Evolutionary conservation across 2,797 vertebrate species (phyloP), one percentile per base, ranked within the genome.

Genomic region (Neolamprologus multifasciatus): DNA sequence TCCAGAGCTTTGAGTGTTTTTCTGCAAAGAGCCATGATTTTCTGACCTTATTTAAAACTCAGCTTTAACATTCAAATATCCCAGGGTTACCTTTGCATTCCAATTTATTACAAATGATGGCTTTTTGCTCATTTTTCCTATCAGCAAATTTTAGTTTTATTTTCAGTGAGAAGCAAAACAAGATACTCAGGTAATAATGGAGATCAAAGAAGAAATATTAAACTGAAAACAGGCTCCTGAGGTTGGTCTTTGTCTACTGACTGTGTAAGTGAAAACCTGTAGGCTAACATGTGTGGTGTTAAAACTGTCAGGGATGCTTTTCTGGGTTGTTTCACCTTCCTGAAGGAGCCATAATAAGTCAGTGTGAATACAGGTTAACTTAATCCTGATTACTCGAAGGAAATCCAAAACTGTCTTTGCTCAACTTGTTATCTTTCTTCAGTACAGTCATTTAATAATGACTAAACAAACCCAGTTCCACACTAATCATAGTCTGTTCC

Each of bases 191-290:
- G 1, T n/a, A 48, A 11, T 50, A n/a, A 33, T n/a, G 10, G 45
- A 14, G 2, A 13, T 48, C 26, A 76, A 76, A 76, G 3, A 2
- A 13, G 5, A 33, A 76, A 76, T n/a, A 31, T 76, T 13, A 19
- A 50, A 76, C 71, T 74, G 43, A 50, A 76, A 74, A 76, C 16
- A 76, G 26, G 23, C 69, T 50, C 43, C 43, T n/a, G 16, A 31
- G 0, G 17, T 50, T 50, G 38, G 0, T 71, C 38, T 71, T 71
- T 26, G 40, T 71, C 67, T 45, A 10, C 67, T 71, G 38, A 45
- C 13, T 2, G 9, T 71, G 71, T 50, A 3, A 76, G 48, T 76
- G 5, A 76, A 76, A 76, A 48, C 0, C 38, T 43, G 64, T 0
- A 26, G 43, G 16, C 26, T 19, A 76, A n/a, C 1, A 0, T 48